Evolutionary conservation across 2,797 vertebrate genomes (phyloP), one percentile per base, ranked within the genome.

Genomic region (Amniataba percoides): DNA sequence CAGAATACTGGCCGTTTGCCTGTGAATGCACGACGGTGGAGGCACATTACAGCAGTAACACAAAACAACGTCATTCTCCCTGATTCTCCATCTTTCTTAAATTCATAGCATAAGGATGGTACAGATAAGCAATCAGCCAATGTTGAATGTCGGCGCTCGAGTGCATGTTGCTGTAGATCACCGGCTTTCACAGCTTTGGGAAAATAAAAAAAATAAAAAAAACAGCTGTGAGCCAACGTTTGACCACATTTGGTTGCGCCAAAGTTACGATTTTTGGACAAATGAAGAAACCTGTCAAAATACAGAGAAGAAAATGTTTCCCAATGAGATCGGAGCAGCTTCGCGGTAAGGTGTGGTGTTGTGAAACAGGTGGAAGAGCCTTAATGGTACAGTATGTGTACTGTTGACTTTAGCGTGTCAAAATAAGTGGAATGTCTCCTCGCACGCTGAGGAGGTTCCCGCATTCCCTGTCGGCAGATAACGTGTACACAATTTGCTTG

Each of bases 241-340:
- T 48, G 58, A 71, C 62, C 74, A 71, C 69, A 65, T 57, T 48
- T 78, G 52, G 68, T 65, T 78, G 27, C 43, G 71, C 67, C 49
- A 60, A 60, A 71, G 55, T 71, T 27, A 51, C 46, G 66, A 58
- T 73, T 39, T 39, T 58, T 43, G 59, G 36, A 74, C 40, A 82
- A 78, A 77, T 71, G 48, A 62, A 65, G 36, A 69, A 61, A 74
- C 57, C 3, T 45, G 85, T 27, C 57, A 11, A 68, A 83, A 51
- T 48, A 61, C 36, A 25, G 39, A 71, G 52, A 60, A 73, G 48
- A 59, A 61, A 7, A 36, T 60, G 53, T 51, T 45, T 69, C 64
- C 57, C 48, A 71, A 88, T 70, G 67, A 40, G 80, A 74, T 25
- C 65, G 62, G 88, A 95, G 94, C 93, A 96, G 94, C 95, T 87